Evolutionary conservation across 37 sponge, comb jelly and placozoan species (phyloP).

Genomic region (Aplysina aerophoba): DNA sequence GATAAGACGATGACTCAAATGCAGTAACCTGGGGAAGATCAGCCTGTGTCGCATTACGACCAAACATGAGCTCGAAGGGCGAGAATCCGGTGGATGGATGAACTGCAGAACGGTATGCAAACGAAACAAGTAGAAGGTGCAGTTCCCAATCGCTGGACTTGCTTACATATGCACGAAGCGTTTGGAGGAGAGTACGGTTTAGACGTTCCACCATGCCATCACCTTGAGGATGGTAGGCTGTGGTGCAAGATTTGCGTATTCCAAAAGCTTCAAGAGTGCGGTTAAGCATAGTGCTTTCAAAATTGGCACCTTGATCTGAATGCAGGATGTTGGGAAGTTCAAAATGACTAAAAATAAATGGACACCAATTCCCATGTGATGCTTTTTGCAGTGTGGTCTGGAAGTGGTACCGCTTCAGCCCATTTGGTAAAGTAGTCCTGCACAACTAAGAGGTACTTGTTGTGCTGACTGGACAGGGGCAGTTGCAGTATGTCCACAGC

Average conservation of each 20-base stretch:
- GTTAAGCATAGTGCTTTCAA: conserved; percentile 50
- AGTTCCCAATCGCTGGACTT: conserved; percentile 62
- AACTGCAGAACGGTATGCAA: conserved; percentile 53
- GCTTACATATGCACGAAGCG: conserved; percentile 49
- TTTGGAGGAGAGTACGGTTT: conserved; percentile 55
- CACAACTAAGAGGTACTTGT: background rate
- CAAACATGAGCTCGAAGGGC: background rate
- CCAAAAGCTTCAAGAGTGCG: conserved; percentile 56
- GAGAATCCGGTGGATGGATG: conserved; percentile 18
- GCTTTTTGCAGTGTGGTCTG: conserved; percentile 46
- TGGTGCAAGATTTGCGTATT: conserved; percentile 29
- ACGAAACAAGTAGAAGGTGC: conserved; percentile 54
- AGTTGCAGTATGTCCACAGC: conserved; percentile 50
- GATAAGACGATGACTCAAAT: no score
- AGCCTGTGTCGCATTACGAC: background rate
- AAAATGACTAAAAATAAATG: conserved; percentile 26
- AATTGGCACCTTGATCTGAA: conserved; percentile 65
- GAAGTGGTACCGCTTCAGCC: conserved; percentile 63
- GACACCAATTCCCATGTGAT: conserved; percentile 33
- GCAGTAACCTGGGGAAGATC: background rate
- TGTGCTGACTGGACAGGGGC: conserved; percentile 32
- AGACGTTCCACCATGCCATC: conserved; percentile 79
- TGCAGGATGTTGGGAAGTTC: conserved; percentile 49
- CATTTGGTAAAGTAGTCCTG: conserved; percentile 53
- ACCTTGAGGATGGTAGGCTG: conserved; percentile 59